A percentile compares a stretch with the other conserved stretches of the same genome.
Conservation (phyloP, 2,113 vertebrate species). For the Coracopsis vasa region DNA sequence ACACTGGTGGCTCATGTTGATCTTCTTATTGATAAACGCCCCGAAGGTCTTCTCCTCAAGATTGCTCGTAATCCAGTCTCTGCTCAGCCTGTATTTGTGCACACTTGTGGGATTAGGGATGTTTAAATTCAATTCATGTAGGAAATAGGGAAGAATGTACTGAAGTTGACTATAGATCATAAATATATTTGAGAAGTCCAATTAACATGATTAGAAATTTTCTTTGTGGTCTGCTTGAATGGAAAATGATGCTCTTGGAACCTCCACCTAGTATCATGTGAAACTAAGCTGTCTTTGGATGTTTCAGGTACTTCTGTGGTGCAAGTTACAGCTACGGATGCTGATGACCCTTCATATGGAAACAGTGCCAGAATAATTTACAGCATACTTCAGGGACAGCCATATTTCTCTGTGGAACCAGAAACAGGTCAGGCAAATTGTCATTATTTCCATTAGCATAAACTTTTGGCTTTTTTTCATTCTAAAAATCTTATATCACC, state of each 20-base stretch:
- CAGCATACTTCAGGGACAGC: constrained; percentile 84
- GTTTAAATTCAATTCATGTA: neutral
- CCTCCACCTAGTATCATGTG: neutral
- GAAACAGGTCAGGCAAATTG: constrained; percentile 78
- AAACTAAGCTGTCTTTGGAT: constrained; percentile 66
- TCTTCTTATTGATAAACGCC: neutral
- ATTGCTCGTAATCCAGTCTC: neutral
- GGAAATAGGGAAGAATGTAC: neutral
- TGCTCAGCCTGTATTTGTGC: neutral
- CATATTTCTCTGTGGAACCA: constrained; percentile 85
- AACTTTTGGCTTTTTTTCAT: neutral
- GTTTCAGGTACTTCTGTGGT: constrained; percentile 83
- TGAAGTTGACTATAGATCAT: neutral
- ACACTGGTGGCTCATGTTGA: neutral
- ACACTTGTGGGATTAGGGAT: neutral
- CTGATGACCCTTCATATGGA: constrained; percentile 82
- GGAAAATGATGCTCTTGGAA: constrained; percentile 35
- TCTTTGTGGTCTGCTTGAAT: neutral
- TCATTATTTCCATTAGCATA: neutral
- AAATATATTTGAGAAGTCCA: neutral
- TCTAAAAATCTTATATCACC: neutral
- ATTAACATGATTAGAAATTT: neutral
- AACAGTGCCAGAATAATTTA: constrained; percentile 85
- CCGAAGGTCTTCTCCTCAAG: neutral
- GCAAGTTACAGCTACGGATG: constrained; percentile 83